phyloP scores from a whole-genome alignment of 2,888 invertebrate species.

The Chironomus riparius region DNA sequence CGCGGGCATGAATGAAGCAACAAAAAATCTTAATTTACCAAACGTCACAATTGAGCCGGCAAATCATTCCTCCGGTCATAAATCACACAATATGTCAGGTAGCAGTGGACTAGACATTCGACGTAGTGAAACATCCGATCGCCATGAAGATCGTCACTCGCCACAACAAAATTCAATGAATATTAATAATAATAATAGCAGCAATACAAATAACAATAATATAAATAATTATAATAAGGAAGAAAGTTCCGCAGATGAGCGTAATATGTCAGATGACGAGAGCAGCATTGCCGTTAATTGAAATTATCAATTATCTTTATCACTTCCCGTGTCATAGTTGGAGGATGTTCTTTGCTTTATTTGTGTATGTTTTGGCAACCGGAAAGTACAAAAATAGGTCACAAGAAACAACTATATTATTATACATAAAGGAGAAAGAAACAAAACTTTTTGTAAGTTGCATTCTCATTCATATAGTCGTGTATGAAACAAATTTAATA shows the following conservation, averaged over 20 bases:
- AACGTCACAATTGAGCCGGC: constrained; percentile 22
- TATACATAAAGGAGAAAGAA: neutral
- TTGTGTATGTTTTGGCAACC: constrained; percentile 14
- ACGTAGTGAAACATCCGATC: constrained; percentile 2
- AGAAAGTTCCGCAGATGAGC: constrained; percentile 26
- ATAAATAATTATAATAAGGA: constrained; percentile 25
- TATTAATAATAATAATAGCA: constrained; percentile 17
- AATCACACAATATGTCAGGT: constrained; percentile 1
- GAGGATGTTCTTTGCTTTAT: neutral
- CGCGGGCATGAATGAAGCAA: constrained; percentile 27
- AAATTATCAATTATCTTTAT: constrained; percentile 9
- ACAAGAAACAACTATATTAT: neutral
- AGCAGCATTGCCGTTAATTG: constrained; percentile 22
- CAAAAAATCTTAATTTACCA: constrained; percentile 22
- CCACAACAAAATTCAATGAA: constrained; percentile 11
- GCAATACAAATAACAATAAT: constrained; percentile 25
- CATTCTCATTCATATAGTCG: neutral
- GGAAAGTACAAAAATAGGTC: constrained; percentile 24
- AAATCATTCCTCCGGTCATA: constrained; percentile 11
- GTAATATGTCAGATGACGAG: constrained; percentile 23
- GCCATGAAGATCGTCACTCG: constrained; percentile 5
- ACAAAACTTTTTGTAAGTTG: constrained; percentile 5
- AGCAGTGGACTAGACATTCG: constrained; percentile 19
- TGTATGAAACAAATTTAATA: neutral
- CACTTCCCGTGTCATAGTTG: constrained; percentile 19